A percentile compares a stretch with the other conserved stretches of the same genome.
phyloP scores from a whole-genome alignment of 2,113 vertebrate species.

The Elgaria multicarinata region DNA sequence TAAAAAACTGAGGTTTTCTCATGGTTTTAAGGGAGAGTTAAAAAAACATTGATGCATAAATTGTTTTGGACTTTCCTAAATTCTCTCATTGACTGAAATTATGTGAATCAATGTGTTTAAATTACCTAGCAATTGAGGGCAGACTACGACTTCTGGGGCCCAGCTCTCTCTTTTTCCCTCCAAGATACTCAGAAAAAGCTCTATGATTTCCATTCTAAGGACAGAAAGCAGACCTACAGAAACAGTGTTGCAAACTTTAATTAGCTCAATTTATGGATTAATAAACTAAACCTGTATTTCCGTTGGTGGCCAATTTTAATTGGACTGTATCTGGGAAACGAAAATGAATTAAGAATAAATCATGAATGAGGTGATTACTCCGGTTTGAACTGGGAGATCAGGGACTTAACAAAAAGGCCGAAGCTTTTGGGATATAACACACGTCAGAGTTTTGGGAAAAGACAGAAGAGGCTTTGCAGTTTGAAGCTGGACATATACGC shows the following conservation, averaged over 20 bases:
- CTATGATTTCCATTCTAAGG: neutral
- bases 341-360: neutral
- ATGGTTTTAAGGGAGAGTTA: neutral
- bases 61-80: constrained; percentile 17
- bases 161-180: neutral
- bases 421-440: neutral
- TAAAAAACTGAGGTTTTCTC: constrained; percentile 10
- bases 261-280: neutral
- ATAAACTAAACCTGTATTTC: neutral
- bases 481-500: neutral
- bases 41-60: neutral
- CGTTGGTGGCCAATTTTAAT: neutral
- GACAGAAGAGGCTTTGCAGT: neutral
- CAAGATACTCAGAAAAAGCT: neutral
- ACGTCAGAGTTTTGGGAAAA: neutral
- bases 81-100: neutral
- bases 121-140: neutral
- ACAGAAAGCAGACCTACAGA: neutral
- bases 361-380: neutral
- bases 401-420: neutral
- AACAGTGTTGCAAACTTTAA: neutral
- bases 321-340: neutral
- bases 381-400: neutral
- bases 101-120: neutral
- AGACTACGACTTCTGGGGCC: neutral